A percentile compares a stretch with the other conserved stretches of the same genome.
These are phyloP conservation scores for Pangasianodon gigas DNA, from an alignment of 2,113 vertebrate genomes.

Conservation along the genomic window DNA sequence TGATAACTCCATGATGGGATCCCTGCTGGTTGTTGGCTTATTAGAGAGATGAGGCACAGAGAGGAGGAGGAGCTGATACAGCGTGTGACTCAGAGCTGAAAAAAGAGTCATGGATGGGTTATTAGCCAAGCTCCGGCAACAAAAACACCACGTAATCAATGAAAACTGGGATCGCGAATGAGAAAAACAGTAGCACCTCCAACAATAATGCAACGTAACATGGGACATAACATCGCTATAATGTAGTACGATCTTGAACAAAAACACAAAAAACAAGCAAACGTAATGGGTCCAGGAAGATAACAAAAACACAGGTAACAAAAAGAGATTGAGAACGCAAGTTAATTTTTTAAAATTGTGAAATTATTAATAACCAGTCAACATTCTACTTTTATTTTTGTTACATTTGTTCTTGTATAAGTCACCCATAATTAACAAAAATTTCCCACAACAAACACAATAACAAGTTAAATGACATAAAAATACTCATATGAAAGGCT, in stretches of 20 bases:
- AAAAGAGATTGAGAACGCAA: not conserved
- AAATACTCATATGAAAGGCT: not conserved
- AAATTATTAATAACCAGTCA: not conserved
- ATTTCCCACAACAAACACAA: not conserved
- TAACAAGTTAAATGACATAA: not conserved
- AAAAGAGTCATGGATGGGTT: not conserved
- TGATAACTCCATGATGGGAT: conserved; percentile 44
- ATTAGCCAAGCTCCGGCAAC: not conserved
- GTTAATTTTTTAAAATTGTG: not conserved
- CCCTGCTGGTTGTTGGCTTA: conserved; percentile 39
- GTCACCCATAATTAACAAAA: not conserved
- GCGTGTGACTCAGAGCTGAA: conserved; percentile 32
- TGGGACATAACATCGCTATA: no score
- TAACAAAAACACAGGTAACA: not conserved
- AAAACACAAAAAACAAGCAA: not conserved
- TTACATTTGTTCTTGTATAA: not conserved
- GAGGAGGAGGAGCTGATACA: conserved; percentile 18
- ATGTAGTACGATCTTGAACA: not conserved
- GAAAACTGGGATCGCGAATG: not conserved
- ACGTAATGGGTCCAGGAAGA: not conserved
- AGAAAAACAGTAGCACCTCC: not conserved
- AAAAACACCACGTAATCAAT: not conserved
- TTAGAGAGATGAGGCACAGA: conserved; percentile 39
- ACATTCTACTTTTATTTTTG: not conserved
- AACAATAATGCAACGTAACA: not conserved